Evolutionary conservation across 1,140 invertebrate genomes (phyloP), one percentile per base, ranked within the genome.

Genomic region (Hylaeus volcanicus): DNA sequence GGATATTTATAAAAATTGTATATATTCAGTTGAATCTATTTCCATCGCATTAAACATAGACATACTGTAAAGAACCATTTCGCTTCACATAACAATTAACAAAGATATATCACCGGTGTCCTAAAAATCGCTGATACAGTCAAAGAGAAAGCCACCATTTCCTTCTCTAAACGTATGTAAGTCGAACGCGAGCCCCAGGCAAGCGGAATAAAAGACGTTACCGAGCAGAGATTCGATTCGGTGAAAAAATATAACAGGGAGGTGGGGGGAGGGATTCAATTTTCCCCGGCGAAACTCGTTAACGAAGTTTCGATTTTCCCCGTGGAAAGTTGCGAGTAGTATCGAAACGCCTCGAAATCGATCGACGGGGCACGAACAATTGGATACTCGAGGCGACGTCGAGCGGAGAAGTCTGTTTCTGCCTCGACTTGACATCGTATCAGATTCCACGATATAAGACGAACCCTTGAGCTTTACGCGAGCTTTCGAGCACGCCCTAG

Each of bases 401-500:
- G 45, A 43, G 70, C 71, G 14, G 73, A 63, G 14, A 64, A 75
- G 26, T 75, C 48, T 15, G 53, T 66, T 65, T 41, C 68, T 56
- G 39, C 61, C 61, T n/a, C 43, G 55, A 65, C 60, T 39, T 43
- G 58, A 39, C 11, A 53, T 58, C 56, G 56, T 41, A 6, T 8
- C 3, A n/a, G 37, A 58, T 63, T 56, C 37, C 41, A 15, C 60
- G 78, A 39, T 69, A 69, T n/a, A 45, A 48, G 26, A 48, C 65
- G 53, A 69, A 69, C 65, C n/a, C 79, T 79, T 68, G 51, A 80
- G 64, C 41, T 78, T 56, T 83, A 41, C 5, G 11, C 39, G 14
- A 58, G 53, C 61, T 83, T 76, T 83, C 76, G 5, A 85, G 65
- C 64, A 58, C 53, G n/a, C 37, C 66, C 61, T 43, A 43, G 64